A percentile compares a stretch with the other conserved stretches of the same genome.
phyloP scores from a whole-genome alignment of 1,140 invertebrate species.

The Drosophila grimshawi region DNA sequence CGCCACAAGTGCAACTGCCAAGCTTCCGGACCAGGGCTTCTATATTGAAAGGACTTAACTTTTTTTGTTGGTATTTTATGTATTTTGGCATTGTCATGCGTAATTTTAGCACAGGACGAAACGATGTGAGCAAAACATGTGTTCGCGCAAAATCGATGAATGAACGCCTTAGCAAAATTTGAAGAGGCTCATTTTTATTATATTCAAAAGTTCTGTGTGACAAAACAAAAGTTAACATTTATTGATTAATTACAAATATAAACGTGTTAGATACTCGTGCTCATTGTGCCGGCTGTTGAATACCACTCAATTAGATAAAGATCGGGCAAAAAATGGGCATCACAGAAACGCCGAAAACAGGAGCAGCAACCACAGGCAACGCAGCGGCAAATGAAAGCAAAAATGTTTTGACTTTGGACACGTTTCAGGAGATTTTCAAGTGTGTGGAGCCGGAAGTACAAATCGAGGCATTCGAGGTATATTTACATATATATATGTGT shows the following conservation, averaged over 20 bases:
- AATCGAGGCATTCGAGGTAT: constrained; percentile 79
- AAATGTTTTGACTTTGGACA: constrained; percentile 63
- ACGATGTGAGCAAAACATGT: constrained; percentile 55
- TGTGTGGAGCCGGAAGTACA: constrained; percentile 74
- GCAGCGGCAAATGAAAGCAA: constrained; percentile 44
- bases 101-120: constrained; percentile 40
- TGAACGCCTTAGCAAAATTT: constrained; percentile 41
- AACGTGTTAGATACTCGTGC: not conserved
- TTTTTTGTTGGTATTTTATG: constrained; percentile 33
- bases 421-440: constrained; percentile 78
- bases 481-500: not conserved
- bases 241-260: constrained; percentile 12
- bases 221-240: constrained; percentile 39
- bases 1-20: not conserved
- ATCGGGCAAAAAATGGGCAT: constrained; percentile 66
- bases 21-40: constrained; percentile 17
- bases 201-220: constrained; percentile 24
- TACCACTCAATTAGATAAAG: constrained; percentile 17
- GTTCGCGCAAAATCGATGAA: constrained; percentile 74
- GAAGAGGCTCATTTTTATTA: constrained; percentile 4
- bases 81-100: constrained; percentile 31
- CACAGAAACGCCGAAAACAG: constrained; percentile 62
- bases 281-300: not conserved
- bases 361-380: constrained; percentile 38
- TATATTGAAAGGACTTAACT: constrained; percentile 23